phyloP scores from a whole-genome alignment of 2,113 vertebrate genomes.

The Ammodytes dubius region DNA sequence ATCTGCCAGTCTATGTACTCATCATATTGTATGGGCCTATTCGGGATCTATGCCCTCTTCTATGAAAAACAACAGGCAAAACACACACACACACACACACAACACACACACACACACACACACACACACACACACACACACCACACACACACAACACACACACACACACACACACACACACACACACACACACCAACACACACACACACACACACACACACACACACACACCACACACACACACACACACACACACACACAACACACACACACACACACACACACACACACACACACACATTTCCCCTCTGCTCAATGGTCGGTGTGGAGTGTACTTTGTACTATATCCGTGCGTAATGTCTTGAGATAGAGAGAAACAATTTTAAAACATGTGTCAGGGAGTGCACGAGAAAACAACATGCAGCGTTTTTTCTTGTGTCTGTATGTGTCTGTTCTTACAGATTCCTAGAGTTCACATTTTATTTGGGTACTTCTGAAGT shows the following conservation, averaged over 20 bases:
- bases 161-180: neutral
- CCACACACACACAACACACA: neutral
- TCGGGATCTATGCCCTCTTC: neutral
- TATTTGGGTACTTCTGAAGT: neutral
- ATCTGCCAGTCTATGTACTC: neutral
- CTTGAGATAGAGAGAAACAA: neutral
- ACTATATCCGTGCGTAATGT: neutral
- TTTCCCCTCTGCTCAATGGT: constrained; percentile 25
- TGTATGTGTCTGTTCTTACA: neutral
- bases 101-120: too few relatives aligned
- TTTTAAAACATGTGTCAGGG: neutral
- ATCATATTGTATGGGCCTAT: neutral
- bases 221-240: too few relatives aligned
- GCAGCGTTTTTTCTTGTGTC: neutral
- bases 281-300: neutral
- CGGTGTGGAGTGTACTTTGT: neutral
- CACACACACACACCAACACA: neutral
- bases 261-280: too few relatives aligned
- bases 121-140: too few relatives aligned
- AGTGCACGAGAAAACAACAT: neutral
- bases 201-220: neutral
- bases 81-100: too few relatives aligned
- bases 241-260: too few relatives aligned
- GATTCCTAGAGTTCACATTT: neutral
- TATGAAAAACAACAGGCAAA: neutral